Conservation (phyloP, 2,888 invertebrate species). For the Pammene aurita region DNA sequence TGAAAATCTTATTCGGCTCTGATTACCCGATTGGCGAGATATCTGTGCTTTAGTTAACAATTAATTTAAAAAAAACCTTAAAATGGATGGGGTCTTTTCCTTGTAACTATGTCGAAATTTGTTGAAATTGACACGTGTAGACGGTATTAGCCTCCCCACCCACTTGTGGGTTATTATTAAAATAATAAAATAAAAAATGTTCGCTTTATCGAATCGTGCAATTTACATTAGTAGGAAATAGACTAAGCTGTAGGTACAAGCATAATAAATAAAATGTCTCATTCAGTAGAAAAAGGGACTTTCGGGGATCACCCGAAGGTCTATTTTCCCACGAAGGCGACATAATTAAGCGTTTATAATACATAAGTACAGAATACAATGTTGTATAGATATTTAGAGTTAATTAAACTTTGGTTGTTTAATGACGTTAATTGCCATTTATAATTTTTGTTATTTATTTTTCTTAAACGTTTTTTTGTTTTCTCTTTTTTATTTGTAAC, state of each 20-base stretch:
- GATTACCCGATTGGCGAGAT: too few species aligned
- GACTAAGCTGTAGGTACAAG: constrained; percentile 67
- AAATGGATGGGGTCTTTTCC: neutral
- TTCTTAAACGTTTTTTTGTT: constrained; percentile 72
- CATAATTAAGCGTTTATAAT: constrained; percentile 45
- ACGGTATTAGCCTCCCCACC: constrained; percentile 30
- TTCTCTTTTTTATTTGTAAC: constrained; percentile 58
- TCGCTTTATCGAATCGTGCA: constrained; percentile 82
- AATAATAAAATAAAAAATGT: constrained; percentile 53
- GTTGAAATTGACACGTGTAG: constrained; percentile 6
- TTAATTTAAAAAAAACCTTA: too few species aligned
- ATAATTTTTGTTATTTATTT: constrained; percentile 79
- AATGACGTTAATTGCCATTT: constrained; percentile 67
- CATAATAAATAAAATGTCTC: constrained; percentile 61
- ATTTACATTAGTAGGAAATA: constrained; percentile 77
- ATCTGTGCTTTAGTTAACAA: too few species aligned
- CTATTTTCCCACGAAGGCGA: neutral
- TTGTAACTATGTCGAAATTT: neutral
- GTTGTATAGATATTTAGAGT: constrained; percentile 62
- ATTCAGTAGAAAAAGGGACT: constrained; percentile 1
- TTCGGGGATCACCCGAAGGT: neutral
- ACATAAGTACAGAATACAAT: constrained; percentile 51
- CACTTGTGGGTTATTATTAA: constrained; percentile 37
- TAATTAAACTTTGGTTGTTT: constrained; percentile 47
- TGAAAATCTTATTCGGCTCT: too few species aligned